Evolutionary conservation across 2,797 vertebrate genomes (phyloP), one percentile per base, ranked within the genome.

Genomic region (Discoglossus pictus): DNA sequence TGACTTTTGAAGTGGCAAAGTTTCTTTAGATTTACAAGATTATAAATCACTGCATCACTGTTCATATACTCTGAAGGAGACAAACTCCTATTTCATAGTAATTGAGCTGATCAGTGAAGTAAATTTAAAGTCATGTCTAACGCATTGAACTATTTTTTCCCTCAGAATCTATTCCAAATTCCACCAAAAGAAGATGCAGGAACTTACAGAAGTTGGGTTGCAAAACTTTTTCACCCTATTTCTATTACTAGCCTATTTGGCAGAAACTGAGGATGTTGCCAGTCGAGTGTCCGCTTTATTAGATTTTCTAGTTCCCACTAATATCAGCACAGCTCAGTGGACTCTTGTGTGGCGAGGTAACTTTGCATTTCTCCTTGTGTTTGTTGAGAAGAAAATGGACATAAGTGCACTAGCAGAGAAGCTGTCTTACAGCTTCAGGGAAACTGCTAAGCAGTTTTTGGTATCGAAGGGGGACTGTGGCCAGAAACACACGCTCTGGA

Each of bases 111-210:
- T n/a, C n/a, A n/a, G n/a, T n/a, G n/a, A n/a, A n/a, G n/a, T n/a
- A n/a, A n/a, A n/a, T n/a, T n/a, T n/a, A n/a, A n/a, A n/a, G n/a
- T n/a, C n/a, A n/a, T n/a, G n/a, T n/a, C n/a, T n/a, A n/a, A n/a
- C n/a, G n/a, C n/a, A n/a, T n/a, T n/a, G n/a, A n/a, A n/a, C n/a
- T n/a, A n/a, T n/a, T 2, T 52, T 8, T 47, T 63, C 44, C 9
- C 63, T 31, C 72, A 99, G 97, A 83, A 94, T 99, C 84, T 99
- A 95, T 84, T 98, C 96, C 21, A 98, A 96, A 79, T 98, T 99
- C 73, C 95, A 97, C 72, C 85, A 89, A 35, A 94, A 87, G 77
- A 93, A 93, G 81, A 98, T 98, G 93, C 89, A 90, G 76, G 96
- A 99, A 68, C 79, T 99, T 66, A 93, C 93, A 0, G 94, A 97